Percentiles rank a stretch among this genome's conserved stretches.
Evolutionary conservation across 1,140 invertebrate genomes (phyloP).

Genomic region (Olivierus martensii): DNA sequence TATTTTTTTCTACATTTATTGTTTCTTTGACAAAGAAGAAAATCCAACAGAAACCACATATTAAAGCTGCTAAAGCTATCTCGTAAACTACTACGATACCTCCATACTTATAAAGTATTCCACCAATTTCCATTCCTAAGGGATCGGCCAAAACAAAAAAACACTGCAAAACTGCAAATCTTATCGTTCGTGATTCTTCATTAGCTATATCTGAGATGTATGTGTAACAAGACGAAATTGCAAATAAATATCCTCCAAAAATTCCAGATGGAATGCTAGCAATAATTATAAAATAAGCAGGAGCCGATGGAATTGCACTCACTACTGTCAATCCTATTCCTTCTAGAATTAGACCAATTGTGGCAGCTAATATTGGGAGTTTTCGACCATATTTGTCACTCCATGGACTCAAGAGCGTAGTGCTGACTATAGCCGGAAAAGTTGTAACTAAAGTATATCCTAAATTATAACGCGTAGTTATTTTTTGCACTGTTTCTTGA

Average conservation of each 20-base stretch:
- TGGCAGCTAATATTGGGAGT: too few relatives aligned
- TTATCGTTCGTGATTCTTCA: constrained; percentile 5
- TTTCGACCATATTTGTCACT: too few relatives aligned
- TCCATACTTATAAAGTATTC: background rate
- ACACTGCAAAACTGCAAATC: constrained; percentile 8
- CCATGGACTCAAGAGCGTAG: too few relatives aligned
- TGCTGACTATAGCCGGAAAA: too few relatives aligned
- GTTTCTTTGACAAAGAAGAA: constrained; percentile 6
- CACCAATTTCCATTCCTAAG: constrained; percentile 2
- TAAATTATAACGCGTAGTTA: too few relatives aligned
- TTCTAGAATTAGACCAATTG: too few relatives aligned
- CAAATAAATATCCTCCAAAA: constrained; percentile 4
- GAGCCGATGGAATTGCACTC: background rate
- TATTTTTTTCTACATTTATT: background rate
- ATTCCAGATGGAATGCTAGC: background rate
- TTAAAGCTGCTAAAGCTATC: background rate
- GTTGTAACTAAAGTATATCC: too few relatives aligned
- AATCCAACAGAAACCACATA: constrained; percentile 4
- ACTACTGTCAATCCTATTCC: too few relatives aligned
- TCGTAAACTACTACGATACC: background rate
- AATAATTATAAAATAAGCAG: background rate
- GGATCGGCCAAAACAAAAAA: constrained; percentile 10
- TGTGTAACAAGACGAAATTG: constrained; percentile 9
- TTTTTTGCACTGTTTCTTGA: too few relatives aligned
- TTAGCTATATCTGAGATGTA: constrained; percentile 8